phyloP scores from a whole-genome alignment of 2,888 invertebrate species.

The Seira ritae region DNA sequence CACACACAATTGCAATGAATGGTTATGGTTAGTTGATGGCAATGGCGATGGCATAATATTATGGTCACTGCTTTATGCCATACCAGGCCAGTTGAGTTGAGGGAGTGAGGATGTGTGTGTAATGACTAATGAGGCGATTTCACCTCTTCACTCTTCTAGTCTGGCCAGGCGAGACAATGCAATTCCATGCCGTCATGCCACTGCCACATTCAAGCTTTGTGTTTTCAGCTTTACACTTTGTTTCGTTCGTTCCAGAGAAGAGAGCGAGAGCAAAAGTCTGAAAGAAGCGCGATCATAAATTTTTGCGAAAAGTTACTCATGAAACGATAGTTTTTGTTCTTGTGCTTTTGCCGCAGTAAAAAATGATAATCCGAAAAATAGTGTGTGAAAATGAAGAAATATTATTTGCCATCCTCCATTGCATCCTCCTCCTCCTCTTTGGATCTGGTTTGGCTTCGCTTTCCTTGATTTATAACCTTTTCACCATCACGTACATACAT shows the following conservation, averaged over 20 bases:
- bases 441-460: too few species aligned
- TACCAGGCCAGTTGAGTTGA: background rate
- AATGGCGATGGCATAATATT: slow-evolving; percentile 50
- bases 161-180: slow-evolving; percentile 20
- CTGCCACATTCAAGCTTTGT: too few species aligned
- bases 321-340: too few species aligned
- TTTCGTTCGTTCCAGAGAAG: too few species aligned
- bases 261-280: too few species aligned
- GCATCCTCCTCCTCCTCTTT: too few species aligned
- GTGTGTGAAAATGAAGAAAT: slow-evolving; percentile 52
- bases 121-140: slow-evolving; percentile 63
- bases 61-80: slow-evolving; percentile 46
- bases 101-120: slow-evolving; percentile 47
- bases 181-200: slow-evolving; percentile 15
- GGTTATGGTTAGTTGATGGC: slow-evolving; percentile 35
- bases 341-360: background rate
- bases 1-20: background rate
- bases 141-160: slow-evolving; percentile 50
- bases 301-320: too few species aligned
- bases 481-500: slow-evolving; percentile 53
- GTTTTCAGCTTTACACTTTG: too few species aligned
- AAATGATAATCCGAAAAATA: background rate
- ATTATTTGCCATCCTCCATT: slow-evolving; percentile 55
- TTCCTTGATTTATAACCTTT: slow-evolving; percentile 62
- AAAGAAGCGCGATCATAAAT: too few species aligned